Evolutionary conservation across 2,888 invertebrate species (phyloP).

Genomic region (Keiferia lycopersicella): DNA sequence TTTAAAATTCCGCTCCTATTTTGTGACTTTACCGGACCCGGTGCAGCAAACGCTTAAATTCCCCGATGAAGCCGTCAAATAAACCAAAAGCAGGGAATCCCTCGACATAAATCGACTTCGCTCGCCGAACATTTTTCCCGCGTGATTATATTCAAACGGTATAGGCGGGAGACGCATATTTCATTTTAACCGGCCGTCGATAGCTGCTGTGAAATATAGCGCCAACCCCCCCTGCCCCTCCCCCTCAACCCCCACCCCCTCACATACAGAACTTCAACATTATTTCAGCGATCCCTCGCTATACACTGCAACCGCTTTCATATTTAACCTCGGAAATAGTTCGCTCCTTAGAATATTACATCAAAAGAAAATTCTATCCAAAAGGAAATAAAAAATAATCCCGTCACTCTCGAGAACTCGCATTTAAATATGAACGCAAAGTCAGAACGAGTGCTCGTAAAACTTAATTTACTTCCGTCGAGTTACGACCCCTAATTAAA

Average conservation of each 20-base stretch:
- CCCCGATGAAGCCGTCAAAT: constrained; percentile 18
- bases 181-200: constrained; percentile 66
- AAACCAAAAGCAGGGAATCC: constrained; percentile 22
- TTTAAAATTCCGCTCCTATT: constrained; percentile 13
- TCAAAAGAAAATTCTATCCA: background rate
- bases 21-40: background rate
- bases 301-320: constrained; percentile 16
- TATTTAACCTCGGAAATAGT: constrained; percentile 2
- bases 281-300: constrained; percentile 34
- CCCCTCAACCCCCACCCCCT: too few species aligned
- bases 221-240: constrained; percentile 31
- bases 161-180: constrained; percentile 58
- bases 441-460: constrained; percentile 26
- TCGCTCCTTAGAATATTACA: constrained; percentile 1
- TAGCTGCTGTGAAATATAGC: constrained; percentile 61
- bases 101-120: constrained; percentile 39
- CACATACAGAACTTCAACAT: constrained; percentile 30
- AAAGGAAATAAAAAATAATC: constrained; percentile 22
- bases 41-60: background rate
- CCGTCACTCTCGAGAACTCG: constrained; percentile 18
- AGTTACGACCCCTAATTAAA: constrained; percentile 27
- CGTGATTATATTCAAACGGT: constrained; percentile 55
- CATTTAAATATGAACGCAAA: constrained; percentile 25
- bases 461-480: constrained; percentile 27
- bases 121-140: constrained; percentile 44